Base-by-base conservation (phyloP, 2,888 invertebrate genomes). In the Cenopis cana region DNA sequence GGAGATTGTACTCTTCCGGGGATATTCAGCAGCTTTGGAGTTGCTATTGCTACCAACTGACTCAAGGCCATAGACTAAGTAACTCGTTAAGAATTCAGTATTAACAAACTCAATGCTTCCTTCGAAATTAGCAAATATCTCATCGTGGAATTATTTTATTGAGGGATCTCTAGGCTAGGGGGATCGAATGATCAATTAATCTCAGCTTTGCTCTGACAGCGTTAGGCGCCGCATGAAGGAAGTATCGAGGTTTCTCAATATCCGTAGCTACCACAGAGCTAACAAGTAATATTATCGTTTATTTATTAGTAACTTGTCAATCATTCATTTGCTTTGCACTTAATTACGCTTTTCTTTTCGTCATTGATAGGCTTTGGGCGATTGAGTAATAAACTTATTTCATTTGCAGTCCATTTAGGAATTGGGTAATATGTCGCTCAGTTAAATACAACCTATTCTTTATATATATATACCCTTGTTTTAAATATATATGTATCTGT, bases 51-150 rank as follows among this genome's bases (percentile, higher is more conserved):
- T 29, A 18, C 18, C 33, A 33, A 50, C 50, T 62, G 20, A 52
- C 18, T 33, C 50, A 52, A n/a, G 50, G 29, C 14, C 49, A 49
- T 9, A 17, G 17, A 52, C 50, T 20, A 14, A 38, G 55, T n/a
- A n/a, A 46, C 50, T 60, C 59, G 18, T 54, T 68, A 60, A 29
- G 41, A 17, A 68, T 68, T 41, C 36, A 52, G n/a, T 36, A 24
- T n/a, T 49, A 36, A 36, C 2, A 24, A 52, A 6, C n/a, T 59
- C 38, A 20, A 68, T 24, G 60, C 29, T 56, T 11, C 11, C n/a
- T 38, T 54, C 10, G 17, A 56, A 67, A 46, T n/a, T 46, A 1
- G n/a, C 41, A n/a, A 8, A 46, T 46, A 46, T n/a, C n/a, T 46
- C 6, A 46, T 10, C 20, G 3, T n/a, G 20, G 1, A 20, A 38